A percentile compares a stretch with the other conserved stretches of the same genome.
Conservation (phyloP, 1,140 invertebrate genomes). For the Physella acuta region DNA sequence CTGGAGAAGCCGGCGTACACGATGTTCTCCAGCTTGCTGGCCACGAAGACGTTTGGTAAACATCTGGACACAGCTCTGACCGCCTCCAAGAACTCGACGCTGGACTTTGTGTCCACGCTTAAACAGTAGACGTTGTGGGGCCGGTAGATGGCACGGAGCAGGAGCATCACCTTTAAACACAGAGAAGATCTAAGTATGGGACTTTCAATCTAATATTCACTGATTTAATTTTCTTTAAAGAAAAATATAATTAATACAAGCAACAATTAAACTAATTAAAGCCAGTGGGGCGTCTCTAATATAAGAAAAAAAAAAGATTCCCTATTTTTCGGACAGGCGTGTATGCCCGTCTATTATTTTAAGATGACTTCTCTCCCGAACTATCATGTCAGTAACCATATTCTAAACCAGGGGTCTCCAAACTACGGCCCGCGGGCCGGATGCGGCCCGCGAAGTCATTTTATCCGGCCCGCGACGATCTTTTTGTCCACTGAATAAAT, state of each 20-base stretch:
- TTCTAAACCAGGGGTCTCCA: too few relatives aligned
- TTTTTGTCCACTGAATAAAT: too few relatives aligned
- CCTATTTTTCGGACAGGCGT: too few relatives aligned
- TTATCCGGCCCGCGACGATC: too few relatives aligned
- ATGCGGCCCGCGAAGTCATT: too few relatives aligned
- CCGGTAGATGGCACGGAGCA: slow-evolving; percentile 50
- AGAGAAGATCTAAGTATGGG: not conserved
- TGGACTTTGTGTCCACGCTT: slow-evolving; percentile 47
- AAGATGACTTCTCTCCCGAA: too few relatives aligned
- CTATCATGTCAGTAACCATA: too few relatives aligned
- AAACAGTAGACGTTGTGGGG: slow-evolving; percentile 56
- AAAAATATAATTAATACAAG: not conserved
- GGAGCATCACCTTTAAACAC: slow-evolving; percentile 28
- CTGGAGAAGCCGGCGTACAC: slow-evolving; percentile 26
- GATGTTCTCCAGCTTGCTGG: slow-evolving; percentile 26
- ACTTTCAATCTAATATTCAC: not conserved
- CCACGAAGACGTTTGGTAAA: slow-evolving; percentile 46
- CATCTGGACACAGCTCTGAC: slow-evolving; percentile 29
- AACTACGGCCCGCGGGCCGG: too few relatives aligned
- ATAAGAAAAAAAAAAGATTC: too few relatives aligned
- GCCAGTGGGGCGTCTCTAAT: too few relatives aligned
- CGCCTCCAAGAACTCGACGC: slow-evolving; percentile 28
- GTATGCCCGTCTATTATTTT: too few relatives aligned
- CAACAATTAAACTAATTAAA: too few relatives aligned
- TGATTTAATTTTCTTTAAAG: not conserved